Conservation (phyloP, 2,888 invertebrate genomes). For the Lithophane semibrunnea region DNA sequence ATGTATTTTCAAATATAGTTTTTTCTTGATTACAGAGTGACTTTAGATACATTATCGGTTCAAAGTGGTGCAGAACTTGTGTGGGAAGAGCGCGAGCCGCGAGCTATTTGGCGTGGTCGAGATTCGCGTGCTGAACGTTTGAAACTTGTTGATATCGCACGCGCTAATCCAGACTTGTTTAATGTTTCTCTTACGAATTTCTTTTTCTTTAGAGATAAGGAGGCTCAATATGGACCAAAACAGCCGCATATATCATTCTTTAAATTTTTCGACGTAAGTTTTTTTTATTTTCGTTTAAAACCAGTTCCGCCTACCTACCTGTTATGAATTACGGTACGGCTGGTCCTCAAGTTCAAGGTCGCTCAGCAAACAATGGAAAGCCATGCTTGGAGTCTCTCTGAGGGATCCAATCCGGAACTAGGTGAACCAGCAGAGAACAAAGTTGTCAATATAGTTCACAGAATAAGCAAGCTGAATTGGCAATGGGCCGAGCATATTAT, state of each 20-base stretch:
- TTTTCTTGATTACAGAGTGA: conserved; percentile 91
- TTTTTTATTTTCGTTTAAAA: not conserved
- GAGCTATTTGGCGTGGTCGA: conserved; percentile 97
- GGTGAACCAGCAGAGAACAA: not conserved
- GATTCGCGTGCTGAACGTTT: conserved; percentile 97
- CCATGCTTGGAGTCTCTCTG: not conserved
- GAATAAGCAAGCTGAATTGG: not conserved
- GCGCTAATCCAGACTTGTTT: conserved; percentile 93
- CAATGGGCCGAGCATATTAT: not conserved
- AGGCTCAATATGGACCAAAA: conserved; percentile 96
- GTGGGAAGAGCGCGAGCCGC: conserved; percentile 94
- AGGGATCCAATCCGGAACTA: not conserved
- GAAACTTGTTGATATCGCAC: conserved; percentile 94
- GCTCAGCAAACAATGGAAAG: not conserved
- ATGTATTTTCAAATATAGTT: not conserved
- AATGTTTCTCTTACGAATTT: conserved; percentile 98
- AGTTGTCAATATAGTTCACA: not conserved
- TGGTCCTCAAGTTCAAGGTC: not conserved
- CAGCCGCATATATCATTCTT: conserved; percentile 96
- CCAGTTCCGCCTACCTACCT: too few species aligned
- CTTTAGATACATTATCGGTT: conserved; percentile 97
- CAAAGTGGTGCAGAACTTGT: conserved; percentile 93
- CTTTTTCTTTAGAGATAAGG: conserved; percentile 97
- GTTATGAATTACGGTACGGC: too few species aligned
- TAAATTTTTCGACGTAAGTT: conserved; percentile 97